Conservation (phyloP, 2,113 vertebrate genomes). For the Tragelaphus scriptus region DNA sequence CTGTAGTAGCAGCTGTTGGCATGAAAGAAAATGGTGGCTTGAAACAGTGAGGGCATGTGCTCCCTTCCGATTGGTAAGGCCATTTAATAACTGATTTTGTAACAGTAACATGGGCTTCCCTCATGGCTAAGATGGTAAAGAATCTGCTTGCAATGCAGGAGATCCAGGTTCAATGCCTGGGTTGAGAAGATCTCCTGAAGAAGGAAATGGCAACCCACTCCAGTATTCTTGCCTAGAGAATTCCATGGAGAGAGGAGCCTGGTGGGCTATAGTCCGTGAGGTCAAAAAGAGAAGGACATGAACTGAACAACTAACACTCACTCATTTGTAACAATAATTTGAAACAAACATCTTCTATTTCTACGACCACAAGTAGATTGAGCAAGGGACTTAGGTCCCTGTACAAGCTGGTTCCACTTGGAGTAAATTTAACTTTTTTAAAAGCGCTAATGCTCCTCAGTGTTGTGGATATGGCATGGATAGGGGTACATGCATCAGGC, state of each 20-base stretch:
- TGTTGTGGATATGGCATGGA: too few relatives aligned
- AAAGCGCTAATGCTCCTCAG: background rate
- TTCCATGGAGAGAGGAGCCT: background rate
- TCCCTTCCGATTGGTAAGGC: background rate
- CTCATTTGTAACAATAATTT: background rate
- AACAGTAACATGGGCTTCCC: background rate
- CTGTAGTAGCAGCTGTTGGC: background rate
- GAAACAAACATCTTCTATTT: background rate
- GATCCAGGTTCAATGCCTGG: background rate
- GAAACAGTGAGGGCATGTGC: background rate
- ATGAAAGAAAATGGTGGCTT: background rate
- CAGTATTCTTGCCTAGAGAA: background rate
- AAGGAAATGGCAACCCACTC: background rate
- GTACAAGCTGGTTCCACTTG: background rate
- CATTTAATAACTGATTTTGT: background rate
- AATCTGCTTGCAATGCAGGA: background rate
- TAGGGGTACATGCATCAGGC: fast-evolving
- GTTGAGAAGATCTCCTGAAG: background rate
- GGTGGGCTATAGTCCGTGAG: background rate
- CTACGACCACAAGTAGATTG: background rate
- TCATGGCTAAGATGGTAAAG: background rate
- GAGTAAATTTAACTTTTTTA: background rate
- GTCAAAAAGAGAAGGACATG: background rate
- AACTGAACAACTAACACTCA: background rate
- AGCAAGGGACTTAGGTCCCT: background rate